Evolutionary conservation across 2,888 invertebrate species (phyloP), one percentile per base, ranked within the genome.

Genomic region (Microdon myrmicae): DNA sequence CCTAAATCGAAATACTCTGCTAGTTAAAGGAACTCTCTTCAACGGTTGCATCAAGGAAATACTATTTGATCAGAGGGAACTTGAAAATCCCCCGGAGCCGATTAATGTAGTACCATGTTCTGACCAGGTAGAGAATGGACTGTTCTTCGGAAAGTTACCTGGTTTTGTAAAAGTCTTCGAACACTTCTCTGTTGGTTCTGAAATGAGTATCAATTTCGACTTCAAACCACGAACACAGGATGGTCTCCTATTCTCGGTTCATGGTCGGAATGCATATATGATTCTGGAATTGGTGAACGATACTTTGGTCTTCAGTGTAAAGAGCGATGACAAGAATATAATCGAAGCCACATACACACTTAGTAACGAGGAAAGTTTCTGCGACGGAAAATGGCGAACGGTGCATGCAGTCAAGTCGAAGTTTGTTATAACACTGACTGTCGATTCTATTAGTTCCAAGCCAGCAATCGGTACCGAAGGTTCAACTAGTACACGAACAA

Each of bases 361-460:
- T 0, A 86, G 86, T 20, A 82, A 85, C 32, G 84, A 85, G 38
- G 84, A 85, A 56, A 86, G 88, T 70, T 85, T 96, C 60, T 99
- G 98, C 75, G 95, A 99, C 79, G 97, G 98, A 35, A 84, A 91
- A 47, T 99, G 97, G 97, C 96, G 98, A 75, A 88, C 85, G 51
- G 91, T 83, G 64, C 70, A 84, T 87, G 94, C 89, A 39, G 85
- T 90, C 19, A 97, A 96, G 79, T 89, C 90, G n/a, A 91, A 91
- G 79, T 94, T 94, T 77, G 89, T 95, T 12, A 89, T 96, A 3
- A 88, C 90, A 0, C 82, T 99, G 43, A 88, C 90, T 0, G 92
- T 98, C 1, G 94, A 97, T 79, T 90, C 89, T 5, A 83, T 87
- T 49, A 87, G 87, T 73, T 87, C 88, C 0, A 84, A 86, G 67